These are phyloP conservation scores for Polypterus bichir DNA, from an alignment of 2,113 vertebrate species.

Conservation along the genomic window DNA sequence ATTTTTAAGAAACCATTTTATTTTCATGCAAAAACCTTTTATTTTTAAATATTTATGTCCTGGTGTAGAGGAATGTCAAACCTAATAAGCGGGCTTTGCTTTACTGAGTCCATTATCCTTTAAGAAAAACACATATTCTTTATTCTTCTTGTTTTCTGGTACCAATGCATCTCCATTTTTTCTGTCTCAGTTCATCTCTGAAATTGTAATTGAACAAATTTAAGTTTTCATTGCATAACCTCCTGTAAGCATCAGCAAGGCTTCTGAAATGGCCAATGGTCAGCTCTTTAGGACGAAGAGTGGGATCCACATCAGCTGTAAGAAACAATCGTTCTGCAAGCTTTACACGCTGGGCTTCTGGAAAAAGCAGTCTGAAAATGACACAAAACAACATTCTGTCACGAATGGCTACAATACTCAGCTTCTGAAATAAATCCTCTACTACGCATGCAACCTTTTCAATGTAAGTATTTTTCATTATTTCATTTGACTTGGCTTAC, in stretches of 20 bases:
- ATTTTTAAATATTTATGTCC: conserved; percentile 1
- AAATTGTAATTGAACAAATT: conserved; percentile 61
- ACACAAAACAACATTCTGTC: not conserved
- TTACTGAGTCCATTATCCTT: conserved; percentile 24
- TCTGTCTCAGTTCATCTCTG: conserved; percentile 68
- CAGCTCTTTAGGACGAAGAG: conserved; percentile 64
- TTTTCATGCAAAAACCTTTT: not conserved
- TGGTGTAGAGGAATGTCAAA: not conserved
- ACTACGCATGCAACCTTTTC: no score
- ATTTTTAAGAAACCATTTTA: not conserved
- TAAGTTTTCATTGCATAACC: conserved; percentile 60
- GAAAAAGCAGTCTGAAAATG: conserved; percentile 73
- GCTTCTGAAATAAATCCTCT: not conserved
- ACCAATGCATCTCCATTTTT: not conserved
- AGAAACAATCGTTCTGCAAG: conserved; percentile 60
- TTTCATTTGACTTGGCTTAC: no score
- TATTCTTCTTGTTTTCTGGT: not conserved
- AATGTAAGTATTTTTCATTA: no score
- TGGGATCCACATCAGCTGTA: conserved; percentile 71
- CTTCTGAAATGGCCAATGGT: conserved; percentile 64
- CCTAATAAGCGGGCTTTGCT: conserved; percentile 15
- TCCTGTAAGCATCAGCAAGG: conserved; percentile 63
- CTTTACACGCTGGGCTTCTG: conserved; percentile 54
- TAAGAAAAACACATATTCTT: not conserved
- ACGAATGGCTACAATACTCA: conserved; percentile 18